Evolutionary conservation across 1,140 invertebrate species (phyloP).

Genomic region (Pectinophora gossypiella): DNA sequence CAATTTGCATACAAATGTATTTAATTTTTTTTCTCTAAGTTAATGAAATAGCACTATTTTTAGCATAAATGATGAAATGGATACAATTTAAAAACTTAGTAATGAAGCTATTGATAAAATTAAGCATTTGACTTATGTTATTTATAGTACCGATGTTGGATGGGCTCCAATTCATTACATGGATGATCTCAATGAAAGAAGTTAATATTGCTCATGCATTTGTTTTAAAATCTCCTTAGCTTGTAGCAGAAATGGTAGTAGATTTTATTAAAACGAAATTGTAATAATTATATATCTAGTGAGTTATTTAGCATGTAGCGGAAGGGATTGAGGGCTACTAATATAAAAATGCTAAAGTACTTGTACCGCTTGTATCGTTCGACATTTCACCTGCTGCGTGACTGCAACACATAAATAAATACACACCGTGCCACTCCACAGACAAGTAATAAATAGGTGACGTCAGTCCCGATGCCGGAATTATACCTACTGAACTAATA

Average conservation of each 20-base stretch:
- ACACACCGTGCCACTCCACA: too few relatives aligned
- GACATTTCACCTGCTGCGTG: too few relatives aligned
- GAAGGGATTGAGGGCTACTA: background rate
- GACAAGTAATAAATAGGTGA: too few relatives aligned
- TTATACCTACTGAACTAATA: too few relatives aligned
- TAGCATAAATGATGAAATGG: constrained; percentile 66
- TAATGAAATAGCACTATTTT: constrained; percentile 44
- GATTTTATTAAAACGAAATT: constrained; percentile 30
- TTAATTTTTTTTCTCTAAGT: constrained; percentile 37
- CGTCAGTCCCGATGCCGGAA: too few relatives aligned
- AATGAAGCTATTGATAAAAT: constrained; percentile 36
- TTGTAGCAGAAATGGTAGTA: constrained; percentile 42
- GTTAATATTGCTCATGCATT: constrained; percentile 49
- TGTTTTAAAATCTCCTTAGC: constrained; percentile 55
- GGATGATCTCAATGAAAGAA: constrained; percentile 41
- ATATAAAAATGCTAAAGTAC: too few relatives aligned
- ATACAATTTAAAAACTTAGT: constrained; percentile 42
- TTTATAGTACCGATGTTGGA: constrained; percentile 43
- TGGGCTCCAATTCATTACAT: constrained; percentile 54
- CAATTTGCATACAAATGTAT: constrained; percentile 37
- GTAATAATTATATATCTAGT: background rate
- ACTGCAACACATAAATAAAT: too few relatives aligned
- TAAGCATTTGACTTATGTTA: constrained; percentile 44
- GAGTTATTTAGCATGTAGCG: too few relatives aligned
- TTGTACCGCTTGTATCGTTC: too few relatives aligned